These are phyloP conservation scores for Pampus argenteus DNA, from an alignment of 2,797 vertebrate species.

Conservation along the genomic window DNA sequence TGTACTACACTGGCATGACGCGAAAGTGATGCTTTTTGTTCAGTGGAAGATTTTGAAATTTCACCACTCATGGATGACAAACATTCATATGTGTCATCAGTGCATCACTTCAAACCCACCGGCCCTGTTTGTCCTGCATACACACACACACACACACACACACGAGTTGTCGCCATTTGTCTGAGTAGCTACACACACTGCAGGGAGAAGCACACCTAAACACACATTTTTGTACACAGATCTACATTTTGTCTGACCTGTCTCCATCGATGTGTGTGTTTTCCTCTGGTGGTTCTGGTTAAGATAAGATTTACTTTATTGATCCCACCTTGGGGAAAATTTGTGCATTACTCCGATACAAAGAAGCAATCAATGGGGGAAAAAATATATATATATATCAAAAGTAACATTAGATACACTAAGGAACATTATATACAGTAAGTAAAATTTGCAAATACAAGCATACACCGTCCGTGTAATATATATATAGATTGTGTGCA, in stretches of 20 bases:
- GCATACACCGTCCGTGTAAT: too few species aligned
- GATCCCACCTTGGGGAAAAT: too few species aligned
- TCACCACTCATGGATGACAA: slow-evolving; percentile 16
- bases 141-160: not conserved
- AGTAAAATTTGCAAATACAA: too few species aligned
- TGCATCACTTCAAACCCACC: slow-evolving; percentile 53
- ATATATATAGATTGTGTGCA: too few species aligned
- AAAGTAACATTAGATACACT: too few species aligned
- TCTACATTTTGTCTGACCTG: not conserved
- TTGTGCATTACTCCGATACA: too few species aligned
- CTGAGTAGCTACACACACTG: slow-evolving; percentile 16
- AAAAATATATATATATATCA: too few species aligned
- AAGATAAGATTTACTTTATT: too few species aligned
- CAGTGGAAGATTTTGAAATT: slow-evolving; percentile 4
- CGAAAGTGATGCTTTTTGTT: slow-evolving; percentile 17
- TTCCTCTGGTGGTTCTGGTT: not conserved
- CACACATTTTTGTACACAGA: slow-evolving; percentile 20
- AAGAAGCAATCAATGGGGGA: too few species aligned
- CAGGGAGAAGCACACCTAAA: slow-evolving; percentile 1
- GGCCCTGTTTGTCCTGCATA: slow-evolving; percentile 29
- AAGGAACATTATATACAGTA: too few species aligned
- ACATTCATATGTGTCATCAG: slow-evolving; percentile 37
- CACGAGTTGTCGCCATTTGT: slow-evolving; percentile 4
- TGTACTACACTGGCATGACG: not conserved
- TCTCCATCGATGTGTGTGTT: slow-evolving; percentile 1